Base-by-base conservation (phyloP, 1,140 invertebrate genomes). In the Drosophila funebris region DNA sequence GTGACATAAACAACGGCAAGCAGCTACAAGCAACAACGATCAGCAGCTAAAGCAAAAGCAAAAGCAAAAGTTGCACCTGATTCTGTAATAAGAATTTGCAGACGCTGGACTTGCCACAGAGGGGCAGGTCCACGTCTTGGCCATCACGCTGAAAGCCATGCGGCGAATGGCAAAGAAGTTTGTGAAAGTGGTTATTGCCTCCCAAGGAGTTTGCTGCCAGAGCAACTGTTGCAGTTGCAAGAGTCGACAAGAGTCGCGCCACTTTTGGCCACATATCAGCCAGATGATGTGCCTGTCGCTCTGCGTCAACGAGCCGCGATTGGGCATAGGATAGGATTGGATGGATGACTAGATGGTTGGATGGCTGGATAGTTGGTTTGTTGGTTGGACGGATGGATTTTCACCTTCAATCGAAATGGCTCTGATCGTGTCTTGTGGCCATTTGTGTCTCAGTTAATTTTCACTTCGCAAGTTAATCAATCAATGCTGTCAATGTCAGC, bases 11-110 rank as follows among this genome's bases (percentile, higher is more conserved):
- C 62, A 56, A 63, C 41, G 64, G 56, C 41, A 46, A 50, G n/a
- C 31, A 43, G 41, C 16, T 14, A 44, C 33, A 53, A 1, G 16
- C 33, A 53, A 1, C 22, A 29, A 13, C 27, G 18, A 24, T 1
- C 27, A 11, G 54, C 41, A 74, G 71, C 36, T 22, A n/a, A n/a
- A n/a, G 54, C 57, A 22, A 22, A 22, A 50, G 60, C 68, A 84
- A 85, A 79, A 81, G 82, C 76, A 78, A 78, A 78, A 78, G 78
- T 74, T 77, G 82, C 82, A 82, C 83, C 78, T 87, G 83, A 85
- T 87, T 85, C 82, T 85, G 82, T 85, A 85, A 85, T 85, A 85
- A 85, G 82, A 85, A 85, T 78, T 78, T 50, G 74, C 75, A 46
- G 54, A 73, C 81, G 58, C 4, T 16, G 33, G 29, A 48, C 31